Base-by-base conservation (phyloP, 2,888 invertebrate species). In the Cheilosia soror region DNA sequence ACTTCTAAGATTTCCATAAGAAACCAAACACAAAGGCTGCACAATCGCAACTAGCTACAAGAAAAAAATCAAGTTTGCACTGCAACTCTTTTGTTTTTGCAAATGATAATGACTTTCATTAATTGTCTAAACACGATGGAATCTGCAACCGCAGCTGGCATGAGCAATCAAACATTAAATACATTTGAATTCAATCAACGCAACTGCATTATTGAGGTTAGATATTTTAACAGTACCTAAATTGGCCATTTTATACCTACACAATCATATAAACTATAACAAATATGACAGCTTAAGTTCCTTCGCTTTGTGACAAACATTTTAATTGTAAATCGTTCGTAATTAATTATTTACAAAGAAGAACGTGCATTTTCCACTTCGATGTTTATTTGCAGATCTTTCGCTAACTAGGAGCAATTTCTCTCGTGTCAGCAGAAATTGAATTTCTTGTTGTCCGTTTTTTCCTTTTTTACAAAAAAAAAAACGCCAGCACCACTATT, bases 321-420 rank as follows among this genome's bases (percentile, higher is more conserved):
- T 60, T 58, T 49, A 40, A 51, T 72, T 37, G 27, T 9, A 27
- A 33, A 72, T 51, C 25, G 7, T 7, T 0, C 40, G 20, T 9
- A 63, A 73, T 72, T 73, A 55, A 63, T 63, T 63, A 73, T 63
- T 63, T 40, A 71, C 47, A 49, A 5, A 57, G 40, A 13, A 53
- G 27, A 20, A 6, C 20, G n/a, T n/a, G 13, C n/a, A 37, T 40
- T 51, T 65, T 44, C 7, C 27, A 47, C 53, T 60, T 75, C 1
- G 20, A 63, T 58, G 57, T 58, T 71, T 31, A 63, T 77, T 82
- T 71, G 65, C 58, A 40, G 44, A 55, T 51, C 65, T 47, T 53
- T 65, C 27, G 31, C 15, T 82, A 82, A 77, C 82, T 37, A 77
- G 77, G 66, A 71, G 40, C 66, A 66, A 77, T 72, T 77, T 66